phyloP scores from a whole-genome alignment of 2,888 invertebrate species.

The Melitaea athalia region DNA sequence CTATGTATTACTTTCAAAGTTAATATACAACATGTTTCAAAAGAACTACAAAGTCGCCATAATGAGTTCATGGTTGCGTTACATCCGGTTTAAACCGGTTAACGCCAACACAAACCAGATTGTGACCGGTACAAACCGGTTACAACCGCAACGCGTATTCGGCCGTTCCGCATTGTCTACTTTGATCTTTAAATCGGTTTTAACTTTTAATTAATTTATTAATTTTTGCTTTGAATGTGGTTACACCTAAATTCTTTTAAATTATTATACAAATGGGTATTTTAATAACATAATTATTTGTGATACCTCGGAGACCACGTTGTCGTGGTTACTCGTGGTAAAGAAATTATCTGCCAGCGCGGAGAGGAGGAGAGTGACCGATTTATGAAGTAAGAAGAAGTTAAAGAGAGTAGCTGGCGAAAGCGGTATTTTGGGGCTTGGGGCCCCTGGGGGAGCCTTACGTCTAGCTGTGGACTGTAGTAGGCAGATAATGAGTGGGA shows the following conservation, averaged over 20 bases:
- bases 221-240: background rate
- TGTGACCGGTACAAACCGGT: conserved; percentile 1
- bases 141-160: background rate
- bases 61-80: conserved; percentile 2
- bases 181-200: conserved; percentile 1
- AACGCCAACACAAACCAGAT: background rate
- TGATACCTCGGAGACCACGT: no score
- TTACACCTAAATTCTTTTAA: background rate
- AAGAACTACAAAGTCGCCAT: background rate
- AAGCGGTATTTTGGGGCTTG: no score
- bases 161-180: background rate
- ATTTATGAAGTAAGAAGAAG: no score
- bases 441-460: no score
- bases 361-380: no score
- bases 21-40: background rate
- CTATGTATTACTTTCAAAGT: background rate
- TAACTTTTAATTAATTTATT: conserved; percentile 5
- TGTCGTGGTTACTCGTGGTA: no score
- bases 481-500: no score
- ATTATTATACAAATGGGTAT: background rate
- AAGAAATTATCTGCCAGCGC: no score
- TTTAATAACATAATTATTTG: no score
- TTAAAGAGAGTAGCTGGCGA: no score
- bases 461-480: no score
- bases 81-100: background rate